Conservation (phyloP, 2,797 vertebrate species). For the Eptatretus atami region DNA sequence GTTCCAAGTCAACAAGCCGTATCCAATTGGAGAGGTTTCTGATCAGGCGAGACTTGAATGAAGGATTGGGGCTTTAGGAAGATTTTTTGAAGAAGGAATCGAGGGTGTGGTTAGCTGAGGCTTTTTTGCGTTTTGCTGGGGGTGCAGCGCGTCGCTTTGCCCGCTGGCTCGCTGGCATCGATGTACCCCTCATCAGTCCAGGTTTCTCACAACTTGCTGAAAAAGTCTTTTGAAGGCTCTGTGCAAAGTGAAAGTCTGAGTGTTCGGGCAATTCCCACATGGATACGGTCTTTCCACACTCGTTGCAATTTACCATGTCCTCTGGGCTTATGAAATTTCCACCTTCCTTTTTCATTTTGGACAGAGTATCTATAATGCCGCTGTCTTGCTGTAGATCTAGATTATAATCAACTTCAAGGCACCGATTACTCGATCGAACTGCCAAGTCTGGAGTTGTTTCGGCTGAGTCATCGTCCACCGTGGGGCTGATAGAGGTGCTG, state of each 20-base stretch:
- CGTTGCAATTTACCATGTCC: constrained; percentile 34
- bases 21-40: too few relatives aligned
- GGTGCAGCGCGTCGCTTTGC: constrained; percentile 18
- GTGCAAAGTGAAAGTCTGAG: constrained; percentile 56
- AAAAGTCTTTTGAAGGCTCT: constrained; percentile 52
- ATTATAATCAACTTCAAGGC: too few relatives aligned
- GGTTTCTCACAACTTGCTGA: constrained; percentile 9
- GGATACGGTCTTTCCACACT: constrained; percentile 28
- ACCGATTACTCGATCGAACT: too few relatives aligned
- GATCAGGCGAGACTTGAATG: too few relatives aligned
- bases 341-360: too few relatives aligned
- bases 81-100: constrained; percentile 6
- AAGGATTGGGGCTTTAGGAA: too few relatives aligned
- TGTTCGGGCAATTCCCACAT: constrained; percentile 78
- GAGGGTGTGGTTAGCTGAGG: neutral
- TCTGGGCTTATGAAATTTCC: constrained; percentile 10
- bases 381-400: too few relatives aligned
- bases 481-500: too few relatives aligned
- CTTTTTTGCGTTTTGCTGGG: constrained; percentile 20
- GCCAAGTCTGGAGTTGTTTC: too few relatives aligned
- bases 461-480: too few relatives aligned
- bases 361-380: too few relatives aligned
- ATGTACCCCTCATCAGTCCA: neutral
- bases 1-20: too few relatives aligned
- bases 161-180: constrained; percentile 18